Conservation (phyloP, 2,797 vertebrate genomes). For the Labeo calbasu region DNA sequence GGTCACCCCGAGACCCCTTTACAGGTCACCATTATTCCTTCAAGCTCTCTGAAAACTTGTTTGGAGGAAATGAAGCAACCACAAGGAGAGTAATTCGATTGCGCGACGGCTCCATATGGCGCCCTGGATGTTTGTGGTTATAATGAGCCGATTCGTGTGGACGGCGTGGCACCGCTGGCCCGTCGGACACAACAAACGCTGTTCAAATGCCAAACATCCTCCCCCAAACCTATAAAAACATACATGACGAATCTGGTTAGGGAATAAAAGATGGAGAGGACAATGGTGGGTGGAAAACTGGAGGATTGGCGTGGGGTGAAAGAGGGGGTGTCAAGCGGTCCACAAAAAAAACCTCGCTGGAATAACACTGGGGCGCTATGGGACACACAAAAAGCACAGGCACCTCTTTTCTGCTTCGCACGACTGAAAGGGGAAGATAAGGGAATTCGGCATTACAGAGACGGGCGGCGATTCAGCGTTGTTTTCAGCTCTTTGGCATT, state of each 20-base stretch:
- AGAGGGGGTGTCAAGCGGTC: constrained; percentile 78
- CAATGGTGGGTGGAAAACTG: constrained; percentile 69
- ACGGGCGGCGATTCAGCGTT: constrained; percentile 72
- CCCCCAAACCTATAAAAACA: constrained; percentile 49
- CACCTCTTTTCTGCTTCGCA: constrained; percentile 78
- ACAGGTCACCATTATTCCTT: constrained; percentile 71
- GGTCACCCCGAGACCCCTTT: constrained; percentile 59
- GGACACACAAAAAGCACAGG: constrained; percentile 76
- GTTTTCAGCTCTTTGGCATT: constrained; percentile 76
- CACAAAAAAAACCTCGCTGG: constrained; percentile 77
- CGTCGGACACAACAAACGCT: constrained; percentile 43
- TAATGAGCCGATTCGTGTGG: constrained; percentile 62
- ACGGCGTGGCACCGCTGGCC: constrained; percentile 65
- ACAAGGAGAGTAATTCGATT: constrained; percentile 75
- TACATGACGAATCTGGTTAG: constrained; percentile 79
- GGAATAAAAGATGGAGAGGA: constrained; percentile 77
- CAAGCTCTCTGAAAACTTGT: constrained; percentile 59
- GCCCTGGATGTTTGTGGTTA: constrained; percentile 66
- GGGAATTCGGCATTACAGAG: constrained; percentile 79
- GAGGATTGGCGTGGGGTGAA: constrained; percentile 54
- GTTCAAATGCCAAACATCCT: constrained; percentile 61
- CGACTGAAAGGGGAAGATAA: constrained; percentile 83
- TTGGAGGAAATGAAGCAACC: constrained; percentile 44
- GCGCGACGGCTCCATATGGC: constrained; percentile 76
- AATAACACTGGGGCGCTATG: constrained; percentile 79